phyloP scores from a whole-genome alignment of 2,113 vertebrate genomes.

The Catagonus wagneri region DNA sequence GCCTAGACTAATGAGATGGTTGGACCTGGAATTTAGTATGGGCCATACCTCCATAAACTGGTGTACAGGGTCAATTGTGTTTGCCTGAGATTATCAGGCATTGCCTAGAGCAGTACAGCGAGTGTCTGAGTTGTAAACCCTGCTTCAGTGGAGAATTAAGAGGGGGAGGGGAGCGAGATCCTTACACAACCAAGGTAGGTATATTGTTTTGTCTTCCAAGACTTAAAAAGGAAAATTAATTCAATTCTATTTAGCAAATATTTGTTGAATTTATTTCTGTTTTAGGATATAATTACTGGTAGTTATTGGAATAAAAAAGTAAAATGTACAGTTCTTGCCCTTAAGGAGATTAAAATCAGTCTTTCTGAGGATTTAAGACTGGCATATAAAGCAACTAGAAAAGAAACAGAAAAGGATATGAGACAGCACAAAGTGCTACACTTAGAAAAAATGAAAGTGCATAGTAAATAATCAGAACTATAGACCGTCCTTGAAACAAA shows the following conservation, averaged over 20 bases:
- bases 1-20: conserved; percentile 44
- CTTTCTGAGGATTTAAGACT: conserved; percentile 35
- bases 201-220: conserved; percentile 26
- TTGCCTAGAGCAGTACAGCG: not conserved
- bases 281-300: not conserved
- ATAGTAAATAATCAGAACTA: not conserved
- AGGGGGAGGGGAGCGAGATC: not conserved
- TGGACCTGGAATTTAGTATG: conserved; percentile 14
- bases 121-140: not conserved
- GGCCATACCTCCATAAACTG: not conserved
- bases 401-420: not conserved
- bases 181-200: not conserved
- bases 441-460: not conserved
- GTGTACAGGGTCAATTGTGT: not conserved
- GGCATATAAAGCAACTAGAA: not conserved
- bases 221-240: conserved; percentile 48
- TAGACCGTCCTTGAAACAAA: not conserved
- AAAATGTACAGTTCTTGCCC: not conserved
- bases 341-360: conserved; percentile 55
- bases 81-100: conserved; percentile 4
- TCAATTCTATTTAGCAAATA: conserved; percentile 10
- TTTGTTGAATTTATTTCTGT: conserved; percentile 39
- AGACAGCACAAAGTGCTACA: not conserved
- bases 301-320: conserved; percentile 3
- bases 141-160: not conserved